Evolutionary conservation across 2,113 vertebrate genomes (phyloP).

Genomic region (Gila orcuttii): DNA sequence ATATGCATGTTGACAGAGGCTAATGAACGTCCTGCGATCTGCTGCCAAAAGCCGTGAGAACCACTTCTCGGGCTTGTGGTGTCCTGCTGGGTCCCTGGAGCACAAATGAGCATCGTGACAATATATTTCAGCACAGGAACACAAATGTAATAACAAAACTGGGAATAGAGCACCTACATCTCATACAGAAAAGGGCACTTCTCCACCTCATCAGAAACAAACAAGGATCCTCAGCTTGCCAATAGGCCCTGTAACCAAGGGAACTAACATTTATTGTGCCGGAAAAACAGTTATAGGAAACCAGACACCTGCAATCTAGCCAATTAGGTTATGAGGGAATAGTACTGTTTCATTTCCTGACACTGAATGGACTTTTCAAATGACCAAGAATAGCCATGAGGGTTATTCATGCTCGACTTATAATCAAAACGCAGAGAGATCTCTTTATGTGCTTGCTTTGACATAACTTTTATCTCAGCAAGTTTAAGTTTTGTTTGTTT

Average conservation of each 20-base stretch:
- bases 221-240: slow-evolving; percentile 60
- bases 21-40: slow-evolving; percentile 83
- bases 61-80: slow-evolving; percentile 78
- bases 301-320: slow-evolving; percentile 66
- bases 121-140: slow-evolving; percentile 85
- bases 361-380: slow-evolving; percentile 62
- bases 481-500: slow-evolving; percentile 22
- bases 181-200: slow-evolving; percentile 61
- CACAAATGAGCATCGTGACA: slow-evolving; percentile 75
- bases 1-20: slow-evolving; percentile 79
- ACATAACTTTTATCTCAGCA: neutral
- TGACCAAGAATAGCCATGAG: slow-evolving; percentile 49
- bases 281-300: slow-evolving; percentile 75
- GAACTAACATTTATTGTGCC: slow-evolving; percentile 69
- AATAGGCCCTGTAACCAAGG: slow-evolving; percentile 70
- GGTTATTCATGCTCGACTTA: slow-evolving; percentile 48
- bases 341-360: slow-evolving; percentile 68
- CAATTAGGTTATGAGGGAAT: slow-evolving; percentile 61
- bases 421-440: slow-evolving; percentile 18
- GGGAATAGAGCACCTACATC: slow-evolving; percentile 37
- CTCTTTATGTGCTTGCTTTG: slow-evolving; percentile 8
- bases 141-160: slow-evolving; percentile 38
- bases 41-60: slow-evolving; percentile 83
- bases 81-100: slow-evolving; percentile 74
- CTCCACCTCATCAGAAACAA: slow-evolving; percentile 78